Evolutionary conservation across 1,140 invertebrate genomes (phyloP).

Genomic region (Nasonia longicornis): DNA sequence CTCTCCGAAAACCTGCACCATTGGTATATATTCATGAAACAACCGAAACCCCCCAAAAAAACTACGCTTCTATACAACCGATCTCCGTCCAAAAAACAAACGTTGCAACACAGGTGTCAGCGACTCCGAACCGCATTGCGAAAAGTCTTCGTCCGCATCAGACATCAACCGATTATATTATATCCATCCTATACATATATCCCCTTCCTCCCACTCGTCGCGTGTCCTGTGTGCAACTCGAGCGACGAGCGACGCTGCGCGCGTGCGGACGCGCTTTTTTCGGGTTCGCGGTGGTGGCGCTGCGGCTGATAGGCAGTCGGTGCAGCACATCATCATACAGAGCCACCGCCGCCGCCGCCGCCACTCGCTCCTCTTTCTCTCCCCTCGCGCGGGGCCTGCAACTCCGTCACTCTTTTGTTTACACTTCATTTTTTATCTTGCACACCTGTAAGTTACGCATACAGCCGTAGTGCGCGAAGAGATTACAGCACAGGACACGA

Average conservation of each 20-base stretch:
- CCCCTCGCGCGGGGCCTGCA: neutral
- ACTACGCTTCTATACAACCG: neutral
- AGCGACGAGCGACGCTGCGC: neutral
- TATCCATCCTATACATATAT: neutral
- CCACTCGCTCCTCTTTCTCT: neutral
- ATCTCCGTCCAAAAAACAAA: too few species aligned
- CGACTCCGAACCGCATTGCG: neutral
- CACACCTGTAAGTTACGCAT: neutral
- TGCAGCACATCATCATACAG: neutral
- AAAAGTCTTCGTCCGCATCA: neutral
- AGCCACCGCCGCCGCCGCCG: neutral
- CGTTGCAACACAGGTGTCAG: neutral
- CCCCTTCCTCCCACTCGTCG: neutral
- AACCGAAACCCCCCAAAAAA: neutral
- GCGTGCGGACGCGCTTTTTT: neutral
- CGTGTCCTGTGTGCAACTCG: neutral
- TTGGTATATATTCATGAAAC: too few species aligned
- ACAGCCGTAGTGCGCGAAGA: neutral
- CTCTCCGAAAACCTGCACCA: too few species aligned
- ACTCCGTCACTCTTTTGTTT: conserved; percentile 3
- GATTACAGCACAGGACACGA: neutral
- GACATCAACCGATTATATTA: neutral
- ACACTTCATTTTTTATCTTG: neutral
- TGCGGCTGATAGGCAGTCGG: neutral
- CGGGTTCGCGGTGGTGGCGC: neutral